Conservation (phyloP, 2,888 invertebrate genomes). For the Hydroisotoma schaefferi region DNA sequence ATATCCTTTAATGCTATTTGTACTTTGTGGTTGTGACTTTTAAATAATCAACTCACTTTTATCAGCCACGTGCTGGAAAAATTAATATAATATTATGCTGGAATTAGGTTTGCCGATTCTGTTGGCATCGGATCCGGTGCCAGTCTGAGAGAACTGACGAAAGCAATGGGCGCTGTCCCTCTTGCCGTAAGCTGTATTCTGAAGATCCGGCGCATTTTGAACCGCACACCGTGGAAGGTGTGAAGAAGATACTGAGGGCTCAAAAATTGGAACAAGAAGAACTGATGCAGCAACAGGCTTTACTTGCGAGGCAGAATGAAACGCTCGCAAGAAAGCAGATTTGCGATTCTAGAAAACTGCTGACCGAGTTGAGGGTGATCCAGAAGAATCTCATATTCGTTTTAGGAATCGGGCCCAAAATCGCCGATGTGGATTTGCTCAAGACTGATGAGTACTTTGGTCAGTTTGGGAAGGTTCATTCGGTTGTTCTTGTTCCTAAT, state of each 20-base stretch:
- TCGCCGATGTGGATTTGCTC: conserved; percentile 91
- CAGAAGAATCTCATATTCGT: conserved; percentile 99
- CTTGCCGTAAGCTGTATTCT: conserved; percentile 96
- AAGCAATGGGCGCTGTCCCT: conserved; percentile 98
- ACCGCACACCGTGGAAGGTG: conserved; percentile 92
- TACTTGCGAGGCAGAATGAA: conserved; percentile 59
- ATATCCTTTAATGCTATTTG: too few relatives aligned
- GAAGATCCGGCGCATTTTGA: conserved; percentile 99
- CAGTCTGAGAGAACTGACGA: conserved; percentile 64
- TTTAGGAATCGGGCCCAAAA: conserved; percentile 90
- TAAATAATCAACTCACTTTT: too few relatives aligned
- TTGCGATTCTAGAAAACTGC: conserved; percentile 72
- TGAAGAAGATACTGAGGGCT: conserved; percentile 71
- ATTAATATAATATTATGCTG: too few relatives aligned
- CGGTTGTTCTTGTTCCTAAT: conserved; percentile 99
- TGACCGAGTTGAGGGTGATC: conserved; percentile 75
- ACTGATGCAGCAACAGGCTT: too few relatives aligned
- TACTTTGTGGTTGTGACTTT: too few relatives aligned
- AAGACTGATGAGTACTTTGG: conserved; percentile 99
- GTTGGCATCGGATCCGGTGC: conserved; percentile 99
- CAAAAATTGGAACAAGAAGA: too few relatives aligned
- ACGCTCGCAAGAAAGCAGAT: conserved; percentile 57
- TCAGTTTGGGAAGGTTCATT: conserved; percentile 99
- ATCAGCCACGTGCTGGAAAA: too few relatives aligned
- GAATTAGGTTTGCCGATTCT: conserved; percentile 99